Evolutionary conservation across 1,140 invertebrate genomes (phyloP), one percentile per base, ranked within the genome.

Genomic region (Diorhabda elongata): DNA sequence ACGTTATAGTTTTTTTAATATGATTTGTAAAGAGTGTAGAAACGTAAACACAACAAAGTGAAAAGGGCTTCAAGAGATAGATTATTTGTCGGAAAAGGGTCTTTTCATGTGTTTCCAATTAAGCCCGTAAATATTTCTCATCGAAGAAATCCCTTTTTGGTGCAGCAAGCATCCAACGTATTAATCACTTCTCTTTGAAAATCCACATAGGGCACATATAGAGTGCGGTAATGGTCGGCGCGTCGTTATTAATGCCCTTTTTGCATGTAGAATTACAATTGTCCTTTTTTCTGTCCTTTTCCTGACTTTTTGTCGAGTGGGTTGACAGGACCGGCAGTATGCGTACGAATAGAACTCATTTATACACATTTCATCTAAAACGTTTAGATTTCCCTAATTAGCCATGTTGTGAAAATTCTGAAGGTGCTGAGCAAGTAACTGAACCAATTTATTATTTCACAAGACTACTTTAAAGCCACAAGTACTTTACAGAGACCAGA

Each of bases 261-360:
- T 45, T 57, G 63, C 63, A 64, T 64, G 63, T 64, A 42, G 9
- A 64, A 64, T 64, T 56, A 64, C 45, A 42, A 64, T 64, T 64
- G 52, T 64, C 45, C 26, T 64, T 64, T 26, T 52, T 64, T 64
- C 7, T 42, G 41, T 26, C 63, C 43, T 64, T 64, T 64, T 64
- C 7, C 47, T 7, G 4, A 43, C 43, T 64, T 64, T 64, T 57
- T 64, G 52, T 64, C 11, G 52, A 26, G 6, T 52, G 6, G 47
- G n/a, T 6, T n/a, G n/a, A n/a, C 47, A 52, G 47, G 47, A n/a
- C 2, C 47, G 47, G 47, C n/a, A 4, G 26, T 26, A 26, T 26
- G 26, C 26, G 26, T 26, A 26, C 26, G 26, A 26, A 26, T 26
- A 26, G 26, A 26, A 26, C 26, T 26, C 26, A 26, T 26, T 26